These are phyloP conservation scores for Drosophila picticornis DNA, from an alignment of 2,888 invertebrate genomes.

Conservation along the genomic window DNA sequence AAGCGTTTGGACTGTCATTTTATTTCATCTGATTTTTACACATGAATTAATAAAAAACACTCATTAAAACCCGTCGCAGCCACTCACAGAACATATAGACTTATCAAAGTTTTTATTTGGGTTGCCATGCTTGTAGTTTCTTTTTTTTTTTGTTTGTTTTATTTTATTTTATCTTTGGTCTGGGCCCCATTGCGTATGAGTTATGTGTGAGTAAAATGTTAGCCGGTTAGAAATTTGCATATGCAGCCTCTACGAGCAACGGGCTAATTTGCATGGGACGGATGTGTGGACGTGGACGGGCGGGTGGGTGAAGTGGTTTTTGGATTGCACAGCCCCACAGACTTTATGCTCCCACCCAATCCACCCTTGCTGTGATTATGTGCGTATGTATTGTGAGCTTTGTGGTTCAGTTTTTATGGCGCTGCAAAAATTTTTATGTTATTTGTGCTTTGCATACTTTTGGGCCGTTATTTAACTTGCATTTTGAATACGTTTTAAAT, in stretches of 20 bases:
- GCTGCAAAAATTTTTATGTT: slow-evolving; percentile 60
- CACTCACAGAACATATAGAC: slow-evolving; percentile 8
- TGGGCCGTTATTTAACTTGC: slow-evolving; percentile 71
- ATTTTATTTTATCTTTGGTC: slow-evolving; percentile 8
- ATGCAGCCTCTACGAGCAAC: slow-evolving; percentile 23
- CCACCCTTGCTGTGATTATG: neutral
- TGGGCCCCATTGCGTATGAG: slow-evolving; percentile 42
- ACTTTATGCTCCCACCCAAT: slow-evolving; percentile 25
- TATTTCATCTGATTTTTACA: slow-evolving; percentile 74
- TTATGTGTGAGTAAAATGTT: slow-evolving; percentile 54
- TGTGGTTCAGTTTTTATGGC: slow-evolving; percentile 50
- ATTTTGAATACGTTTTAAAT: slow-evolving; percentile 75
- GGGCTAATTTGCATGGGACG: slow-evolving; percentile 70
- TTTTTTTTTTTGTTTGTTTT: slow-evolving; percentile 1
- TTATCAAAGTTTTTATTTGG: slow-evolving; percentile 16
- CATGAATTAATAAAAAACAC: slow-evolving; percentile 72
- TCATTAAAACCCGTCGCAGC: slow-evolving; percentile 49
- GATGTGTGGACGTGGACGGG: slow-evolving; percentile 2
- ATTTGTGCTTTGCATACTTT: slow-evolving; percentile 74
- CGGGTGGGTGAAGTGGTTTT: neutral
- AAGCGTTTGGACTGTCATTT: slow-evolving; percentile 61
- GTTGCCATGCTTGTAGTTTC: slow-evolving; percentile 17
- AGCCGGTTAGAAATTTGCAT: slow-evolving; percentile 73
- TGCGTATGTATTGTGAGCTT: slow-evolving; percentile 29
- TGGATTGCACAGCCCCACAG: slow-evolving; percentile 22